phyloP scores from a whole-genome alignment of 1,140 invertebrate species.

The Wiebesia pumilae region DNA sequence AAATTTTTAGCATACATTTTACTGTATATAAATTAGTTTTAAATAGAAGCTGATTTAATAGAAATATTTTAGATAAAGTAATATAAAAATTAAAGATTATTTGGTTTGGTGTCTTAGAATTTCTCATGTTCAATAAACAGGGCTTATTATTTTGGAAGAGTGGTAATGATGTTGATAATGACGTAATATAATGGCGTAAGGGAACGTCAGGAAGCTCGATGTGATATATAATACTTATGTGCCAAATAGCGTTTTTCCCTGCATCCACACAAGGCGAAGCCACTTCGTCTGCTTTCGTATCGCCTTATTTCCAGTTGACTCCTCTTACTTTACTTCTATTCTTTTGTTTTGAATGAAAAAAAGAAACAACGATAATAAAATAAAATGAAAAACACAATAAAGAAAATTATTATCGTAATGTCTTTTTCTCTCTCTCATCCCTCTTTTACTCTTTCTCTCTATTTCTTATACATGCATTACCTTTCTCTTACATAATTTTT shows the following conservation, averaged over 20 bases:
- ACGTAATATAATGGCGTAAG: conserved; percentile 16
- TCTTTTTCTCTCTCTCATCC: neutral
- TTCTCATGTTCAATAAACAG: neutral
- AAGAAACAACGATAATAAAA: neutral
- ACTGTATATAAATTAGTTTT: conserved; percentile 28
- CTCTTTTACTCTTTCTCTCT: neutral
- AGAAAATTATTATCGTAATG: neutral
- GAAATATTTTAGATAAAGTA: conserved; percentile 1
- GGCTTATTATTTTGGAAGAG: conserved; percentile 16
- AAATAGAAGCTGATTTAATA: conserved; percentile 5
- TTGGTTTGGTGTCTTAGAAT: neutral
- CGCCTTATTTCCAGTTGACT: conserved; percentile 61
- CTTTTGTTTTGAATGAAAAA: neutral
- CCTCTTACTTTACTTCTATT: conserved; percentile 54
- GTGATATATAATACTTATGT: conserved; percentile 71
- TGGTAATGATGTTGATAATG: neutral
- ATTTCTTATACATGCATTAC: neutral
- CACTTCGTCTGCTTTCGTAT: conserved; percentile 58
- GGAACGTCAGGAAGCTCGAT: conserved; percentile 62
- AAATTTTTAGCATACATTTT: conserved; percentile 21
- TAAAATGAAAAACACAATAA: neutral
- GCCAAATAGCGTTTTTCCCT: conserved; percentile 71
- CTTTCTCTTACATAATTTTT: neutral
- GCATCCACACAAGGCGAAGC: conserved; percentile 46
- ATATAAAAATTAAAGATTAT: conserved; percentile 11